Evolutionary conservation across 37 sponge, comb jelly and placozoan genomes (phyloP).

Genomic region (Eunapius fragilis): DNA sequence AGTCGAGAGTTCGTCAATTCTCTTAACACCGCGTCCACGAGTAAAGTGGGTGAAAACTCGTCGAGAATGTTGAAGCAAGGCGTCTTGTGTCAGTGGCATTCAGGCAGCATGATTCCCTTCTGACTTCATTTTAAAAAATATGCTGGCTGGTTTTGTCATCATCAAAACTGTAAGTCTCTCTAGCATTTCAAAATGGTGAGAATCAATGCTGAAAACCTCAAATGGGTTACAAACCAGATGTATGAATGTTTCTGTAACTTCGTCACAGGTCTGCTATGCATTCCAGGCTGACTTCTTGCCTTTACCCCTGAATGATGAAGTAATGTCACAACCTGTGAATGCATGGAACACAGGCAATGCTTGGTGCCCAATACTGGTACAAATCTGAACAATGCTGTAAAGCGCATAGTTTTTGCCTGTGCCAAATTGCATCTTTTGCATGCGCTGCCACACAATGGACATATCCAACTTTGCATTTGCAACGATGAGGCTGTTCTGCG

Average conservation of each 20-base stretch:
- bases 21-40: too few species aligned
- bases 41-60: too few species aligned
- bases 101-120: too few species aligned
- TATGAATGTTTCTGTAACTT: not conserved
- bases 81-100: too few species aligned
- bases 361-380: constrained; percentile 1
- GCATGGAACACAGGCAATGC: constrained; percentile 40
- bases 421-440: too few species aligned
- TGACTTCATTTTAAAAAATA: too few species aligned
- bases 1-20: too few species aligned
- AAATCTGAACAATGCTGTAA: constrained; percentile 33
- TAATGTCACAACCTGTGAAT: constrained; percentile 34
- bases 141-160: constrained; percentile 24
- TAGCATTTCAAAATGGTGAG: constrained; percentile 4
- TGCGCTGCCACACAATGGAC: too few species aligned
- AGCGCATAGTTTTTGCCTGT: too few species aligned
- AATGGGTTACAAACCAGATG: not conserved
- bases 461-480: too few species aligned
- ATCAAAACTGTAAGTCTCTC: constrained; percentile 26
- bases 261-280: constrained; percentile 3
- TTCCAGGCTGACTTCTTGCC: constrained; percentile 36
- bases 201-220: not conserved
- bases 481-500: too few species aligned
- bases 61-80: too few species aligned
- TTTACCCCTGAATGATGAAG: constrained; percentile 38